Percentiles rank a stretch among this genome's conserved stretches.
phyloP scores from a whole-genome alignment of 2,888 invertebrate genomes.

The Seladonia tumulorum region DNA sequence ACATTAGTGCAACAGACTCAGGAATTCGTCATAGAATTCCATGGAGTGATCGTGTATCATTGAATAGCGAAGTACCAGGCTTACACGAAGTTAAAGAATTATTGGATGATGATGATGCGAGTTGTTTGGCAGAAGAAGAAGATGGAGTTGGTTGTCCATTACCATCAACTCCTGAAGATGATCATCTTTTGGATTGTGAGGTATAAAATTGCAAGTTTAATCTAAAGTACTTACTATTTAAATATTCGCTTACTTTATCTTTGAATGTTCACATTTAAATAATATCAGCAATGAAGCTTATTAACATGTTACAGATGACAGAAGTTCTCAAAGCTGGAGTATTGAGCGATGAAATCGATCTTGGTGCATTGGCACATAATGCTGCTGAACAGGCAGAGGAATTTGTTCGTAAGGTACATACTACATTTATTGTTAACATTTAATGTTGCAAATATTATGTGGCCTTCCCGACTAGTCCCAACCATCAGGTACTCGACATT shows the following conservation, averaged over 20 bases:
- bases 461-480: background rate
- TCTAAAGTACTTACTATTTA: background rate
- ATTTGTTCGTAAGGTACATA: constrained; percentile 92
- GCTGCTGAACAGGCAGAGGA: constrained; percentile 98
- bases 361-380: constrained; percentile 93
- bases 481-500: background rate
- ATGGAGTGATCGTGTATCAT: constrained; percentile 81
- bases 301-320: constrained; percentile 87
- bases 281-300: background rate
- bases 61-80: constrained; percentile 81
- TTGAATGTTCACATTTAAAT: background rate
- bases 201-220: constrained; percentile 76
- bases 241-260: background rate
- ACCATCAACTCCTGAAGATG: constrained; percentile 94
- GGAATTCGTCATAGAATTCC: constrained; percentile 81
- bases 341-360: constrained; percentile 92
- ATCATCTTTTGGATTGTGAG: constrained; percentile 92
- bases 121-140: constrained; percentile 87
- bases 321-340: constrained; percentile 94
- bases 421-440: constrained; percentile 14
- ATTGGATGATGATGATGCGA: constrained; percentile 81
- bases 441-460: background rate
- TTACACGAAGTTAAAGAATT: constrained; percentile 82
- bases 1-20: constrained; percentile 38
- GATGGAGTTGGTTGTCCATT: constrained; percentile 93